These are phyloP conservation scores for Protobothrops flavoviridis DNA, from an alignment of 2,113 vertebrate species.

Conservation along the genomic window DNA sequence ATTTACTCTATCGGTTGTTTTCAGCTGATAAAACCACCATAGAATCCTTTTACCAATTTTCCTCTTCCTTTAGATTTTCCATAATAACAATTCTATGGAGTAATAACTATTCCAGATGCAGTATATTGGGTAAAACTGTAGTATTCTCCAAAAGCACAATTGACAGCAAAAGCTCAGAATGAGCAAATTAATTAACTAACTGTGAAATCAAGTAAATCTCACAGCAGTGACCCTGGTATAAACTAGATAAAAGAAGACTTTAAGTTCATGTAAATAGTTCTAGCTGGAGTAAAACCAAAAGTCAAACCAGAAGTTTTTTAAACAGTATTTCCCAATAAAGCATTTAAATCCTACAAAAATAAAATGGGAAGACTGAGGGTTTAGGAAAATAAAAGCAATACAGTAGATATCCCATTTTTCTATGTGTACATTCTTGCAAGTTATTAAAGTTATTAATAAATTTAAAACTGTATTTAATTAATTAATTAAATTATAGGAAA, in stretches of 20 bases:
- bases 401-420: not conserved
- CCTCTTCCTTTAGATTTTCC: constrained; percentile 64
- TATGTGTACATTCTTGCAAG: not conserved
- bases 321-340: constrained; percentile 34
- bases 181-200: constrained; percentile 73
- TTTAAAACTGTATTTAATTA: not conserved
- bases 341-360: not conserved
- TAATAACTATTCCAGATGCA: constrained; percentile 69
- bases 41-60: constrained; percentile 58
- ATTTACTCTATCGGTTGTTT: constrained; percentile 40
- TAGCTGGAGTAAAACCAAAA: constrained; percentile 46
- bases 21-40: constrained; percentile 47
- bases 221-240: constrained; percentile 62
- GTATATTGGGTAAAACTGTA: constrained; percentile 65
- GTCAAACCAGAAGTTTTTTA: constrained; percentile 23
- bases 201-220: constrained; percentile 72
- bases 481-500: not conserved
- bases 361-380: not conserved
- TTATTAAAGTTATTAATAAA: not conserved
- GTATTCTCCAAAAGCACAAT: constrained; percentile 47
- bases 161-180: constrained; percentile 55
- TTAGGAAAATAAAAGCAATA: not conserved
- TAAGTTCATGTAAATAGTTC: constrained; percentile 45
- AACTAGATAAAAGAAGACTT: constrained; percentile 52
- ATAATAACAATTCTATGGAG: constrained; percentile 66